phyloP scores from a whole-genome alignment of 2,797 vertebrate species.

The Alca torda region DNA sequence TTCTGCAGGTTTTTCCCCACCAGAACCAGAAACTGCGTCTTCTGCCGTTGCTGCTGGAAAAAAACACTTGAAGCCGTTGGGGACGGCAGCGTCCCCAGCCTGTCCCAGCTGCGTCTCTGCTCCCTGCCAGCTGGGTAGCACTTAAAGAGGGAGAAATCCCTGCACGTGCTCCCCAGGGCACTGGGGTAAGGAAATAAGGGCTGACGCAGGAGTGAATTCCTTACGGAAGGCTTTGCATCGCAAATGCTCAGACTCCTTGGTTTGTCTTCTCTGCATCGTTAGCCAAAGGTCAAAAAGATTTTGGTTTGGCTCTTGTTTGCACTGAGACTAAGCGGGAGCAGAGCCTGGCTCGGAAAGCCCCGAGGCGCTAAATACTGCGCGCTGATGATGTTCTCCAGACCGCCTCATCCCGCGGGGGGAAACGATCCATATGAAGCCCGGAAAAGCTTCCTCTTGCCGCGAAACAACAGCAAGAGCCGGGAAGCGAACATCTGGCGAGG shows the following conservation, averaged over 20 bases:
- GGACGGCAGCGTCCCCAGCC: neutral
- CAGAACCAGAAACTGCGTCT: neutral
- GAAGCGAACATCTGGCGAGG: fast-evolving
- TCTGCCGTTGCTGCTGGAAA: neutral
- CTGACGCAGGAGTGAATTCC: neutral
- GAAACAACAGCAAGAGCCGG: neutral
- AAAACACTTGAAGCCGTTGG: fast-evolving
- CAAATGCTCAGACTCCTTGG: neutral
- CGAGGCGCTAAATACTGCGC: fast-evolving
- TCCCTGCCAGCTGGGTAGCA: neutral
- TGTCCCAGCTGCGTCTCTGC: neutral
- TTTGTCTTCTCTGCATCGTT: neutral
- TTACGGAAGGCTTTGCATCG: neutral
- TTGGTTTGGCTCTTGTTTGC: neutral
- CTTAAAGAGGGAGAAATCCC: neutral
- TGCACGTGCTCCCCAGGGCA: neutral
- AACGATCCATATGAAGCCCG: neutral
- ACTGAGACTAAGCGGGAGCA: neutral
- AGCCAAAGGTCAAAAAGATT: neutral
- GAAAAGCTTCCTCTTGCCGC: neutral
- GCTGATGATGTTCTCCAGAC: neutral
- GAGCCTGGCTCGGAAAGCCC: neutral
- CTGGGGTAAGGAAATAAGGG: neutral
- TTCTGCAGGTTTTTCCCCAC: neutral
- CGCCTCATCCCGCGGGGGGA: neutral